Percentiles rank a stretch among this genome's conserved stretches.
Evolutionary conservation across 2,113 vertebrate species (phyloP).

Genomic region (Stegastes partitus): DNA sequence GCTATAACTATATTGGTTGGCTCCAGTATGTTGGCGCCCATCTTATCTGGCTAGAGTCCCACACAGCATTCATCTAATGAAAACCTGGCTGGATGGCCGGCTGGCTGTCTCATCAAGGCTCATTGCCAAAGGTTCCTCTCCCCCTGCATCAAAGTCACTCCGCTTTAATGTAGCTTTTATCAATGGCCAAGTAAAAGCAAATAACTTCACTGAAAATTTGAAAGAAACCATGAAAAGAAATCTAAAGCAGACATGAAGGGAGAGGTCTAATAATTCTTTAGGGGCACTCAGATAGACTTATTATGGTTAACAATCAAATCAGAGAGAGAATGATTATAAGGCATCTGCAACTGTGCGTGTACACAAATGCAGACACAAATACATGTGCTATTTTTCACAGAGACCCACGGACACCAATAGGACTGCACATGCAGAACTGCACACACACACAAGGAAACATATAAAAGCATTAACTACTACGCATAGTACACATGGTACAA

Average conservation of each 20-base stretch:
- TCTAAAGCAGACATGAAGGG: conserved; percentile 66
- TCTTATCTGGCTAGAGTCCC: conserved; percentile 81
- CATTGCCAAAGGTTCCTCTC: conserved; percentile 80
- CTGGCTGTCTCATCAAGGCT: conserved; percentile 78
- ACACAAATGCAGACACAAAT: conserved; percentile 25
- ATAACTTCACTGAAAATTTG: conserved; percentile 74
- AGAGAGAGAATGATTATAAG: conserved; percentile 52
- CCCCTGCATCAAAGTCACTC: conserved; percentile 82
- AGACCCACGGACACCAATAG: neutral
- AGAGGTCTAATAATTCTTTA: conserved; percentile 57
- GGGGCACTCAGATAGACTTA: conserved; percentile 57
- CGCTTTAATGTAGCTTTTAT: conserved; percentile 81
- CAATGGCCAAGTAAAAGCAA: conserved; percentile 82
- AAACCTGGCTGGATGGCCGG: conserved; percentile 76
- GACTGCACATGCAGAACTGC: conserved; percentile 7
- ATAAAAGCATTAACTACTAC: conserved; percentile 47
- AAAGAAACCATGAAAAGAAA: conserved; percentile 70
- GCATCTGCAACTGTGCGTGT: neutral
- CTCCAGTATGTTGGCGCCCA: conserved; percentile 77
- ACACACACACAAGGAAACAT: conserved; percentile 21
- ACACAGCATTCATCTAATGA: conserved; percentile 84
- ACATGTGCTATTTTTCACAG: conserved; percentile 1
- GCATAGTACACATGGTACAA: conserved; percentile 57
- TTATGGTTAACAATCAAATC: conserved; percentile 62
- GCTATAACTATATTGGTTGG: conserved; percentile 83